phyloP scores from a whole-genome alignment of 1,140 invertebrate species.

The Papilio helenus region DNA sequence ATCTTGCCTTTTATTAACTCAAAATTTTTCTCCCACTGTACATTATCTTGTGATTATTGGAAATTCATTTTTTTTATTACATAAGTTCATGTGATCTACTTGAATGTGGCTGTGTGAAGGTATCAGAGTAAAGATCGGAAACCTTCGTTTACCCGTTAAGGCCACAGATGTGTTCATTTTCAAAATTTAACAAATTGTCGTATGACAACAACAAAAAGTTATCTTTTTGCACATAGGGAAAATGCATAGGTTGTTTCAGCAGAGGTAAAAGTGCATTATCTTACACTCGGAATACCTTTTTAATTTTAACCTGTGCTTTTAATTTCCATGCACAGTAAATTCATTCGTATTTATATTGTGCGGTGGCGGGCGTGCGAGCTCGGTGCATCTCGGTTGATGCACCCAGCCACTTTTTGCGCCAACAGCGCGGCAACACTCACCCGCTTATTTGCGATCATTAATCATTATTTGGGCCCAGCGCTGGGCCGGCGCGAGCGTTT shows the following conservation, averaged over 20 bases:
- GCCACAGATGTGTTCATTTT: not conserved
- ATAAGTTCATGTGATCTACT: no score
- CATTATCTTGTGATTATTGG: no score
- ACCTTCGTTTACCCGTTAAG: not conserved
- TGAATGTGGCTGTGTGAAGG: not conserved
- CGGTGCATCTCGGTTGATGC: conserved; percentile 64
- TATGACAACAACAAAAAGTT: no score
- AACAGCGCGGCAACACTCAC: conserved; percentile 58
- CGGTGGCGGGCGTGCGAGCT: conserved; percentile 47
- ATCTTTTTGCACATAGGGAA: not conserved
- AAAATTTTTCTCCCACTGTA: not conserved
- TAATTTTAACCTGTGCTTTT: conserved; percentile 21
- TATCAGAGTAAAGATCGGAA: not conserved
- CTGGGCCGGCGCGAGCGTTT: conserved; percentile 56
- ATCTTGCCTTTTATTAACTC: not conserved
- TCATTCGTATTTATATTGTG: conserved; percentile 25
- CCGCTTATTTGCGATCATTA: conserved; percentile 82
- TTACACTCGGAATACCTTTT: not conserved
- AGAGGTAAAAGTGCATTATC: not conserved
- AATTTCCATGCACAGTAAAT: conserved; percentile 10
- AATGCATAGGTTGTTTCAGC: not conserved
- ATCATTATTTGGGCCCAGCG: conserved; percentile 80
- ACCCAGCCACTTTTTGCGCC: conserved; percentile 64
- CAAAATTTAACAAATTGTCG: not conserved
- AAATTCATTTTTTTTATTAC: no score